Percentiles rank a stretch among this genome's conserved stretches.
Conservation (phyloP, 2,888 invertebrate species). For the Drosophila atroscutellata region DNA sequence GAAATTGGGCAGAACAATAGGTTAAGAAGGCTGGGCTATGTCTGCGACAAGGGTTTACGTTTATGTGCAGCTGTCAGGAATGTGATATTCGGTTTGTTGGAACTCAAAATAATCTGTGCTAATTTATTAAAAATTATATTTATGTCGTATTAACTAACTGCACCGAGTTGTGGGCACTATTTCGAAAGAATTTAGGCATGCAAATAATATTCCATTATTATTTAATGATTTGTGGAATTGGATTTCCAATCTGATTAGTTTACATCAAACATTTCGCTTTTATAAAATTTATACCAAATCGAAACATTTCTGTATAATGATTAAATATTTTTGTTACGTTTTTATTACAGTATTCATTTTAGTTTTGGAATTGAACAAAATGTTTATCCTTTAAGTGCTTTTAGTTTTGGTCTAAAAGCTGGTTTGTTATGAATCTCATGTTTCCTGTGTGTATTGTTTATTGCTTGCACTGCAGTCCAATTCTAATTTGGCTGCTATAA, state of each 20-base stretch:
- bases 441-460: not conserved
- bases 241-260: not conserved
- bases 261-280: not conserved
- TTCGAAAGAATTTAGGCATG: not conserved
- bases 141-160: not conserved
- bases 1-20: constrained; percentile 11
- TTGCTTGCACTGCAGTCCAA: not conserved
- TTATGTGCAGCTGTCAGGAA: constrained; percentile 16
- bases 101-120: not conserved
- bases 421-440: not conserved
- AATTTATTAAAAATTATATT: constrained; percentile 4
- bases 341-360: not conserved
- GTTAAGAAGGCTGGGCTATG: not conserved
- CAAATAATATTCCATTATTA: not conserved
- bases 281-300: not conserved
- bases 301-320: not conserved
- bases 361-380: not conserved
- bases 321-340: not conserved
- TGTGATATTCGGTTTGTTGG: not conserved
- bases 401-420: not conserved
- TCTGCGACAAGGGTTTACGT: not conserved
- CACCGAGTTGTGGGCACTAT: not conserved
- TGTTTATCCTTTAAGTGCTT: not conserved
- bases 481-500: not conserved
- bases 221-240: not conserved